Percentiles rank a stretch among this genome's conserved stretches.
These are phyloP conservation scores for Idris sp. DNA, from an alignment of 1,140 invertebrate genomes.

Conservation along the genomic window DNA sequence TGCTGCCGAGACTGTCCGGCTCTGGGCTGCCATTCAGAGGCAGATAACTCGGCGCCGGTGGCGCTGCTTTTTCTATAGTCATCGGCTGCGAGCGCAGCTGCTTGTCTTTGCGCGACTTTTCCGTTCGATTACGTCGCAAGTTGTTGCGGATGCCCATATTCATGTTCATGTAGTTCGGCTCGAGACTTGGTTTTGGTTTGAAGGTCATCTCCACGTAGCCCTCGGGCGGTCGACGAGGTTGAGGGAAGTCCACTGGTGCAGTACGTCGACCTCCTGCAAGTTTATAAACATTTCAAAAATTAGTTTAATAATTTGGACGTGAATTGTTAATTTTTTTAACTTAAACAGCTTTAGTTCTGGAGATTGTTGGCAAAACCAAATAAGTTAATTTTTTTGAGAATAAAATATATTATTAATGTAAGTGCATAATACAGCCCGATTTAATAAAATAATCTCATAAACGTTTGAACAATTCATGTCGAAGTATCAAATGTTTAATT, in stretches of 20 bases:
- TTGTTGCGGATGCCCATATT: conserved; percentile 66
- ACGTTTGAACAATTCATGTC: too few relatives aligned
- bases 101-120: conserved; percentile 76
- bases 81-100: conserved; percentile 80
- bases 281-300: not conserved
- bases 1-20: conserved; percentile 73
- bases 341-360: too few relatives aligned
- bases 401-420: too few relatives aligned
- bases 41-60: conserved; percentile 74
- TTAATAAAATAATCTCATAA: too few relatives aligned
- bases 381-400: too few relatives aligned
- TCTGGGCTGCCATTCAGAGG: conserved; percentile 73
- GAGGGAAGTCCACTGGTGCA: conserved; percentile 74
- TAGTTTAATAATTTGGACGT: too few relatives aligned
- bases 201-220: conserved; percentile 83
- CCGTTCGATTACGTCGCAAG: conserved; percentile 45
- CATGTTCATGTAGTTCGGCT: conserved; percentile 78
- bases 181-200: conserved; percentile 68
- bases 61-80: conserved; percentile 77
- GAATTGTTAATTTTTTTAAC: too few relatives aligned
- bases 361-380: too few relatives aligned
- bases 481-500: too few relatives aligned
- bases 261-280: conserved; percentile 70
- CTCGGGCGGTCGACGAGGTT: conserved; percentile 76
- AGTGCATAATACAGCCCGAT: too few relatives aligned